phyloP scores from a whole-genome alignment of 2,113 vertebrate genomes.

The Zapus hudsonius region DNA sequence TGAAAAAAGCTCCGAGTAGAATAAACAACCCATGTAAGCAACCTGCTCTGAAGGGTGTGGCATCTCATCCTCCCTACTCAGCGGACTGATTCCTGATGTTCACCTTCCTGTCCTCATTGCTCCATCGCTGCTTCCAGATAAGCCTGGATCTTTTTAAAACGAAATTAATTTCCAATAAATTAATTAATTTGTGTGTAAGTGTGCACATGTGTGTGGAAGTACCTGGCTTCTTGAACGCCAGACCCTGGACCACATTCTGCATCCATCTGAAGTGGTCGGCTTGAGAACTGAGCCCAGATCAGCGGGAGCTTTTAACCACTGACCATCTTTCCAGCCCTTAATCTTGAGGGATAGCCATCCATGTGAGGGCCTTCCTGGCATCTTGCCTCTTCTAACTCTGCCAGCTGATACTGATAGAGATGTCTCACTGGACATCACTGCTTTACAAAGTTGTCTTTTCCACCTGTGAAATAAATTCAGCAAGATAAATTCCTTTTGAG shows the following conservation, averaged over 20 bases:
- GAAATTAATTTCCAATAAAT: too few relatives aligned
- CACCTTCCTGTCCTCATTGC: neutral
- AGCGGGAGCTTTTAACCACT: too few relatives aligned
- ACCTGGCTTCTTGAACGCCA: neutral
- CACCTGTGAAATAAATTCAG: neutral
- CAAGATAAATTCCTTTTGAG: neutral
- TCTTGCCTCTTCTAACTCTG: neutral
- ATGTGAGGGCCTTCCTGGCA: neutral
- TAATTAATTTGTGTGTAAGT: too few relatives aligned
- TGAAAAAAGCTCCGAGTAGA: neutral
- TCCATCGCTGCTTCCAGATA: neutral
- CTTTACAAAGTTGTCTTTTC: neutral
- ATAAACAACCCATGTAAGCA: neutral
- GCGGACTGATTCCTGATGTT: neutral
- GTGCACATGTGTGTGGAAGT: too few relatives aligned
- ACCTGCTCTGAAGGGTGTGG: accelerated
- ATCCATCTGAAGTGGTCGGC: too few relatives aligned
- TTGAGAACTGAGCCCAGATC: too few relatives aligned
- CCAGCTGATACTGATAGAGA: neutral
- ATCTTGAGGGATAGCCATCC: neutral
- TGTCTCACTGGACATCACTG: neutral
- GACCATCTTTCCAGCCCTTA: neutral
- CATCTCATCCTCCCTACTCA: neutral
- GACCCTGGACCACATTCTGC: too few relatives aligned
- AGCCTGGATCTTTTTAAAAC: neutral